Base-by-base conservation (phyloP, 2,113 vertebrate genomes). In the Sialia sialis region DNA sequence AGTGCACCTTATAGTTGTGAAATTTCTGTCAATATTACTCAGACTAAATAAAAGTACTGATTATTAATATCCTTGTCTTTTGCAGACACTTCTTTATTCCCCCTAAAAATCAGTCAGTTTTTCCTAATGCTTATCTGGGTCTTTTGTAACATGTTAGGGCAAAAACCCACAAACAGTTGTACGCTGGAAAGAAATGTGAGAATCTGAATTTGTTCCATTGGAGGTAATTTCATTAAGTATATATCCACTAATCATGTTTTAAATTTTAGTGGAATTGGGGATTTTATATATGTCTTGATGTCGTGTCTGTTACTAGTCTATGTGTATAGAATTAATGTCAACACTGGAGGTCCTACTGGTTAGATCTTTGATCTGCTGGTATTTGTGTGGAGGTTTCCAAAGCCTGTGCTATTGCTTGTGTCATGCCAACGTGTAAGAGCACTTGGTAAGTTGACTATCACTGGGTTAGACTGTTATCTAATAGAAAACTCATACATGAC, bases 231-330 rank as follows among this genome's bases (percentile, higher is more conserved):
- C 25, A 4, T 13, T 54, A 23, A 60, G 16, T 36, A 38, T 66
- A 3, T 26, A 14, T 66, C 34, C 21, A 62, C 38, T 51, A 62
- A 49, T 66, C 25, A 9, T 76, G 6, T 58, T 77, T 70, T 59
- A 67, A 89, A 68, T 82, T 49, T 56, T 13, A 44, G 6, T 62
- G 32, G 10, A 67, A 60, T 80, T 5, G 2, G 16, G 10, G 13
- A 49, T 62, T 84, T 84, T 68, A 14, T 73, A 18, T 34, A 30
- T 23, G 20, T 43, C 8, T 5, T 8, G 6, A 17, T 58, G 21
- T 48, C 7, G 20, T 38, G 13, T 44, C 19, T 1, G 0, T 78
- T 74, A 27, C 25, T 84, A 34, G 12, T n/a, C 30, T 51, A 1
- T 51, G 39, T 85, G 19, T n/a, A 29, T 44, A 26, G 62, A 85